Evolutionary conservation across 2,888 invertebrate genomes (phyloP).

Genomic region (Myopa testacea): DNA sequence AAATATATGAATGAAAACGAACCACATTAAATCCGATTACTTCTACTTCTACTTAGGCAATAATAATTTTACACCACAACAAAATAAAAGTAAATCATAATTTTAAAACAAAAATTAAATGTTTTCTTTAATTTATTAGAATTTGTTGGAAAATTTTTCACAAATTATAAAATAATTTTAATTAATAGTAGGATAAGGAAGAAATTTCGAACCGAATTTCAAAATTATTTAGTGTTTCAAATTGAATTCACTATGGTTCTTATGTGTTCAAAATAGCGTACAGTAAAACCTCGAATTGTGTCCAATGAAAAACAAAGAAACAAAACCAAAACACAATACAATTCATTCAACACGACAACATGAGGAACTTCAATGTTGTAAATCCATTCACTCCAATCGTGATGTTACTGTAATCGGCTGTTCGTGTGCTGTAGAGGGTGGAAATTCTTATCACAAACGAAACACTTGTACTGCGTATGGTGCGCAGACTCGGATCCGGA

Average conservation of each 20-base stretch:
- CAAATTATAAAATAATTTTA: no score
- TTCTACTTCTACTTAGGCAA: constrained; percentile 36
- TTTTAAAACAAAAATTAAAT: constrained; percentile 20
- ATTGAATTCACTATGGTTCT: no score
- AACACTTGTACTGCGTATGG: not conserved
- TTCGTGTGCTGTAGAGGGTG: not conserved
- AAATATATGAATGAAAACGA: constrained; percentile 47
- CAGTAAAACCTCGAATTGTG: no score
- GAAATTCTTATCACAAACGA: constrained; percentile 5
- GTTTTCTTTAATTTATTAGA: not conserved
- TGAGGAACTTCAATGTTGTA: not conserved
- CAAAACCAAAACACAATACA: constrained; percentile 20
- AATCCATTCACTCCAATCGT: not conserved
- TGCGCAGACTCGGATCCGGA: not conserved
- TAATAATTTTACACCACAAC: constrained; percentile 39
- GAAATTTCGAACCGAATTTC: no score
- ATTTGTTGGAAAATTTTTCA: no score
- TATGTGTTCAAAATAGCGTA: no score
- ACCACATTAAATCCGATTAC: constrained; percentile 36
- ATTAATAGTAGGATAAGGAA: no score
- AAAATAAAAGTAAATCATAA: constrained; percentile 40
- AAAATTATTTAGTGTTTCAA: no score
- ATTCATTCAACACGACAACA: not conserved
- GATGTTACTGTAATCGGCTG: not conserved
- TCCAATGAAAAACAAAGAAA: constrained; percentile 19